Percentiles rank a stretch among this genome's conserved stretches.
Evolutionary conservation across 2,113 vertebrate species (phyloP).

Genomic region (Syngnathus floridae): DNA sequence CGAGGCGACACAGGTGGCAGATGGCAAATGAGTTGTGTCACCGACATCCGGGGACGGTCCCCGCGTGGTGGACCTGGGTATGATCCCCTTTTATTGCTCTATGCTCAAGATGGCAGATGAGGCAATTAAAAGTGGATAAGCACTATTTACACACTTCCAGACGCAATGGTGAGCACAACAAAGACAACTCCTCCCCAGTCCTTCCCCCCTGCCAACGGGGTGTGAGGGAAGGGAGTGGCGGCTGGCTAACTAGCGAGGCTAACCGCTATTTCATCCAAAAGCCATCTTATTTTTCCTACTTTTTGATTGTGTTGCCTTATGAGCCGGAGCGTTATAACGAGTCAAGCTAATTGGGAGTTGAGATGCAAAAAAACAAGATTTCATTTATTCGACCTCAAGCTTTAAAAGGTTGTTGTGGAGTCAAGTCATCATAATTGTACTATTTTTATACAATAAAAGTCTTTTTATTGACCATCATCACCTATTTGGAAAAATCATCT

Average conservation of each 20-base stretch:
- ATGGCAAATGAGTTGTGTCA: constrained; percentile 19
- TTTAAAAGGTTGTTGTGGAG: background rate
- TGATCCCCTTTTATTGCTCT: constrained; percentile 42
- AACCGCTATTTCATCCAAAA: background rate
- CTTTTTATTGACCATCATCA: background rate
- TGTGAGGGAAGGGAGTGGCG: constrained; percentile 24
- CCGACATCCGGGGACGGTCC: constrained; percentile 7
- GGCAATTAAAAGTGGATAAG: constrained; percentile 65
- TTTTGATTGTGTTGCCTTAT: background rate
- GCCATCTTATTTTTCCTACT: background rate
- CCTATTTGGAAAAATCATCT: background rate
- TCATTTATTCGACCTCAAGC: background rate
- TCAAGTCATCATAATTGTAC: background rate
- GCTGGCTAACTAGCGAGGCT: constrained; percentile 1
- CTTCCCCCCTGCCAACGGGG: constrained; percentile 4
- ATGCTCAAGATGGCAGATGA: constrained; percentile 47
- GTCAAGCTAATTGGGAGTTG: background rate
- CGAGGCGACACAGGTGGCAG: constrained; percentile 22
- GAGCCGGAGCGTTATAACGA: background rate
- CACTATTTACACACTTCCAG: constrained; percentile 63
- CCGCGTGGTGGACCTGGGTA: constrained; percentile 20
- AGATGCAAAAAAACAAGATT: background rate
- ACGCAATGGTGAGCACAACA: constrained; percentile 51
- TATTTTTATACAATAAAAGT: background rate
- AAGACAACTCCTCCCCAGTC: constrained; percentile 26